These are phyloP conservation scores for Semicossyphus pulcher DNA, from an alignment of 2,113 vertebrate genomes.

Conservation along the genomic window DNA sequence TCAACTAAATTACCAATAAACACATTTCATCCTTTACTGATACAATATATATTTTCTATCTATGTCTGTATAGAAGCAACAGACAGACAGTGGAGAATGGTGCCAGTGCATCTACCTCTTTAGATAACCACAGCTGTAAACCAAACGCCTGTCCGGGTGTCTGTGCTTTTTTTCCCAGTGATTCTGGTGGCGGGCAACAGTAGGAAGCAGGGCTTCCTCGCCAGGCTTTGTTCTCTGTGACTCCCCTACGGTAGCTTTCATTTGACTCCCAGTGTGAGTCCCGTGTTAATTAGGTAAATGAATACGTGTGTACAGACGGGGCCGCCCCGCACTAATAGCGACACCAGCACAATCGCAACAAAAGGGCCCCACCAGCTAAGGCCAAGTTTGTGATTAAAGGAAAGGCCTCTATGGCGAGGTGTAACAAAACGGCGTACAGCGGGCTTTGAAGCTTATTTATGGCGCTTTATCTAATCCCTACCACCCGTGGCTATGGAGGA, in stretches of 20 bases:
- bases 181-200: conserved; percentile 50
- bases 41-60: background rate
- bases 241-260: conserved; percentile 77
- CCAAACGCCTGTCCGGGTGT: conserved; percentile 45
- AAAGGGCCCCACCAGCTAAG: conserved; percentile 75
- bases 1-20: background rate
- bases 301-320: conserved; percentile 74
- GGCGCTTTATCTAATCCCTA: conserved; percentile 79
- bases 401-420: conserved; percentile 78
- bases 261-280: conserved; percentile 82
- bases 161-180: conserved; percentile 26
- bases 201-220: conserved; percentile 60
- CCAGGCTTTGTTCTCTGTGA: conserved; percentile 79
- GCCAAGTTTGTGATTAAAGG: conserved; percentile 82
- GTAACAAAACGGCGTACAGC: conserved; percentile 74
- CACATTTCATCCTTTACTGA: background rate
- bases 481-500: conserved; percentile 79
- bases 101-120: conserved; percentile 30
- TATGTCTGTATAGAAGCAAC: background rate
- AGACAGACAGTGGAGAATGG: background rate
- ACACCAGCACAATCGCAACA: conserved; percentile 75
- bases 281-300: conserved; percentile 85
- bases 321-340: conserved; percentile 71
- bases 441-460: conserved; percentile 83
- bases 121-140: conserved; percentile 22